phyloP scores from a whole-genome alignment of 2,888 invertebrate species.

The Masnerella sp. region DNA sequence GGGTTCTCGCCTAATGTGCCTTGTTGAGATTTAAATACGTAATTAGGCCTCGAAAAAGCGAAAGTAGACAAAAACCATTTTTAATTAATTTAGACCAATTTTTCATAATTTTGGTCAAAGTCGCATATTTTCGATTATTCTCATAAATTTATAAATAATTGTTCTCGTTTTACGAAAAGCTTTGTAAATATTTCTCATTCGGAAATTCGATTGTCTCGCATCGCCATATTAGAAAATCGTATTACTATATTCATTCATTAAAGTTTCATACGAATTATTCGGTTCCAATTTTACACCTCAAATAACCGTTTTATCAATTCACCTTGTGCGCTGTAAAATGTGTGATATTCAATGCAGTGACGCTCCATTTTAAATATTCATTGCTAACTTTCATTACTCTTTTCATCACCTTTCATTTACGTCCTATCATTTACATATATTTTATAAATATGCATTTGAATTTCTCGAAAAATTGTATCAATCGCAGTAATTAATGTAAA shows the following conservation, averaged over 20 bases:
- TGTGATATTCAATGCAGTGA: constrained; percentile 14
- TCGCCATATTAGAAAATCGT: no score
- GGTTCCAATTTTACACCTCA: constrained; percentile 4
- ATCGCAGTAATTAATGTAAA: constrained; percentile 15
- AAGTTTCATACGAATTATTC: constrained; percentile 1
- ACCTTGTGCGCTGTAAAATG: not conserved
- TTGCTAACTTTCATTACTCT: constrained; percentile 25
- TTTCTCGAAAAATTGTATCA: constrained; percentile 13
- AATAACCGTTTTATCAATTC: constrained; percentile 6
- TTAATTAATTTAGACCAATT: no score
- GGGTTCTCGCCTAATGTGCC: no score
- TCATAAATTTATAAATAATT: no score
- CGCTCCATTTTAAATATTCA: constrained; percentile 26
- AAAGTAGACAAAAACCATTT: no score
- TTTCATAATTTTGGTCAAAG: no score
- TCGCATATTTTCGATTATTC: no score
- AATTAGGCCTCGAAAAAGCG: no score
- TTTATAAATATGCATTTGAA: constrained; percentile 35
- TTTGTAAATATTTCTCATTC: no score
- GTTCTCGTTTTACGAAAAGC: no score
- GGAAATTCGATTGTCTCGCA: no score
- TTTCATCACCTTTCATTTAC: constrained; percentile 33
- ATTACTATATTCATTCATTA: not conserved
- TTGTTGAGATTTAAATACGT: no score
- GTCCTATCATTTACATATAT: constrained; percentile 27